Conservation (phyloP, 2,797 vertebrate genomes). For the Coreius guichenoti region DNA sequence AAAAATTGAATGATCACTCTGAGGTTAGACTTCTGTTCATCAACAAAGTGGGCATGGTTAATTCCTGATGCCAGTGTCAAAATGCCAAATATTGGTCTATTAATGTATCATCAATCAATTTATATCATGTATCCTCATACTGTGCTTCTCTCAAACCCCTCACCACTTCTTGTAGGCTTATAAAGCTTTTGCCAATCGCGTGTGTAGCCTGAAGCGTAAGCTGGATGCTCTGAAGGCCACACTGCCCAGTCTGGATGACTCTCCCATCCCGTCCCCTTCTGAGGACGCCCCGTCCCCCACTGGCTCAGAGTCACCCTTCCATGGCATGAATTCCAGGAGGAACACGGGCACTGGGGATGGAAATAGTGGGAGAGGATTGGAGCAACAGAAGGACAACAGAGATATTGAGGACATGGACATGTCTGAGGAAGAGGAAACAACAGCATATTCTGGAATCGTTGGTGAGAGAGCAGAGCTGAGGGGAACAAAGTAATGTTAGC, state of each 20-base stretch:
- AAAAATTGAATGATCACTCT: background rate
- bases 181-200: conserved; percentile 93
- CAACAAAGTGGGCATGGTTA: background rate
- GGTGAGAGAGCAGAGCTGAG: conserved; percentile 66
- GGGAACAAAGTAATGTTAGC: background rate
- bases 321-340: conserved; percentile 75
- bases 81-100: background rate
- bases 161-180: conserved; percentile 82
- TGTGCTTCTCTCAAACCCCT: background rate
- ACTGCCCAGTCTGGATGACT: conserved; percentile 91
- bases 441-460: conserved; percentile 65
- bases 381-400: conserved; percentile 81
- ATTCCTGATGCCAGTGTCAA: background rate
- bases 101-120: background rate
- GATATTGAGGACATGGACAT: conserved; percentile 95
- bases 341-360: conserved; percentile 66
- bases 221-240: conserved; percentile 91
- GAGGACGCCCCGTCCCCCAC: conserved; percentile 94
- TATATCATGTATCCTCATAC: background rate
- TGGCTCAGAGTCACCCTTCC: conserved; percentile 92
- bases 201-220: conserved; percentile 94
- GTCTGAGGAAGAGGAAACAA: conserved; percentile 87
- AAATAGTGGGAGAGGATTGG: conserved; percentile 72
- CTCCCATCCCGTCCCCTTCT: conserved; percentile 92
- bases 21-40: background rate